A percentile compares a stretch with the other conserved stretches of the same genome.
These are phyloP conservation scores for Tethya wilhelma DNA, from an alignment of 37 sponge, comb jelly and placozoan genomes.

Conservation along the genomic window DNA sequence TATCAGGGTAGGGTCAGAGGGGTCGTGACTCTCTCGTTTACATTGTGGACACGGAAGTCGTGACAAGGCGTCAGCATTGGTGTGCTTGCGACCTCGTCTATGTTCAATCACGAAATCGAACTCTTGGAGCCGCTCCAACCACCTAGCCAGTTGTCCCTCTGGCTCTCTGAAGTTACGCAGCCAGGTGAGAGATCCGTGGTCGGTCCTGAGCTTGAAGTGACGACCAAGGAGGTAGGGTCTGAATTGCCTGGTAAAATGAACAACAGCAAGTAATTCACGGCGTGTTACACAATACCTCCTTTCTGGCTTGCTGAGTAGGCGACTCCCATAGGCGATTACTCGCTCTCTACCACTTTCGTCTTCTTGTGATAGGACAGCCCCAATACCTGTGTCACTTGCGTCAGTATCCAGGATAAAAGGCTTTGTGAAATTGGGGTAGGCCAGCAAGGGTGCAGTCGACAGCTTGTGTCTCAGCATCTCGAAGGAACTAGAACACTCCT, in stretches of 20 bases:
- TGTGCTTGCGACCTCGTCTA: not conserved
- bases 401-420: constrained; percentile 53
- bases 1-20: no score
- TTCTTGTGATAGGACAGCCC: constrained; percentile 43
- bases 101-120: constrained; percentile 16
- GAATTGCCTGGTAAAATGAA: constrained; percentile 16
- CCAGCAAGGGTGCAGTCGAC: constrained; percentile 9
- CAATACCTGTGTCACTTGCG: constrained; percentile 36
- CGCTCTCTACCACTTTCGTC: constrained; percentile 32
- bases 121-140: constrained; percentile 35
- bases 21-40: not conserved
- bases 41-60: constrained; percentile 10
- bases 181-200: constrained; percentile 41
- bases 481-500: constrained; percentile 24
- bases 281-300: constrained; percentile 33
- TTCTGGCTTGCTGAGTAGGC: constrained; percentile 24
- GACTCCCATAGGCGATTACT: constrained; percentile 21
- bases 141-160: constrained; percentile 39
- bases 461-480: not conserved
- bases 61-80: constrained; percentile 25
- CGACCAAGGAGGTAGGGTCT: constrained; percentile 16
- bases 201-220: constrained; percentile 10
- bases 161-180: constrained; percentile 34
- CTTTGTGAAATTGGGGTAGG: constrained; percentile 15
- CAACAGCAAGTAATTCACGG: constrained; percentile 28